Conservation (phyloP, 2,888 invertebrate genomes). For the Eupithecia vulgata region DNA sequence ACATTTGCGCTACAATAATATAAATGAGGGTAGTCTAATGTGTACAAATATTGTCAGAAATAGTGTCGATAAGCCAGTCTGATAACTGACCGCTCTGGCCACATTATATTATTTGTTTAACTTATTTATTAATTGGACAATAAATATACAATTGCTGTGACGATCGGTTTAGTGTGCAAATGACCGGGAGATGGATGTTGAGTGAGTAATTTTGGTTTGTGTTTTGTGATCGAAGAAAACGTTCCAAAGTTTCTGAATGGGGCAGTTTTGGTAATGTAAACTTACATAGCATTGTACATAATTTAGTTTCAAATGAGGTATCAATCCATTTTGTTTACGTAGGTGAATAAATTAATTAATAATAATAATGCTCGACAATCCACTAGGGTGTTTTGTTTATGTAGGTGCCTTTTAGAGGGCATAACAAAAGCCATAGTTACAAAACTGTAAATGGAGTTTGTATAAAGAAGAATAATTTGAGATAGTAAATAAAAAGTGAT, state of each 20-base stretch:
- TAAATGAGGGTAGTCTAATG: slow-evolving; percentile 5
- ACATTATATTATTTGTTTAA: slow-evolving; percentile 12
- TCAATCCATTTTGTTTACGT: no score
- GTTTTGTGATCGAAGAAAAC: neutral
- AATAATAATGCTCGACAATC: no score
- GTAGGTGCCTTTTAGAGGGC: no score
- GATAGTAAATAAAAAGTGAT: no score
- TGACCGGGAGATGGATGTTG: slow-evolving; percentile 45
- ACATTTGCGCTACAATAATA: slow-evolving; percentile 3
- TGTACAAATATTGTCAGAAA: slow-evolving; percentile 6
- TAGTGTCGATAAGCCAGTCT: neutral
- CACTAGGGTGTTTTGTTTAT: no score
- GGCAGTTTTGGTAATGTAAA: neutral
- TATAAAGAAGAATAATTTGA: no score
- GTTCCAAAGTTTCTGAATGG: neutral
- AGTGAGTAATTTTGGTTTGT: slow-evolving; percentile 19
- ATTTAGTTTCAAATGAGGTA: no score
- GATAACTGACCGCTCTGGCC: slow-evolving; percentile 2
- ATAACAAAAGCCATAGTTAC: no score
- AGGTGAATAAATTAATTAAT: no score
- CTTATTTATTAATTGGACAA: slow-evolving; percentile 33
- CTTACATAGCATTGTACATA: neutral
- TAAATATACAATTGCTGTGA: slow-evolving; percentile 16
- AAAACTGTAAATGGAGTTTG: no score
- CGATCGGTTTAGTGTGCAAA: slow-evolving; percentile 44